Base-by-base conservation (phyloP, 2,797 vertebrate species). In the Peromyscus nudipes region DNA sequence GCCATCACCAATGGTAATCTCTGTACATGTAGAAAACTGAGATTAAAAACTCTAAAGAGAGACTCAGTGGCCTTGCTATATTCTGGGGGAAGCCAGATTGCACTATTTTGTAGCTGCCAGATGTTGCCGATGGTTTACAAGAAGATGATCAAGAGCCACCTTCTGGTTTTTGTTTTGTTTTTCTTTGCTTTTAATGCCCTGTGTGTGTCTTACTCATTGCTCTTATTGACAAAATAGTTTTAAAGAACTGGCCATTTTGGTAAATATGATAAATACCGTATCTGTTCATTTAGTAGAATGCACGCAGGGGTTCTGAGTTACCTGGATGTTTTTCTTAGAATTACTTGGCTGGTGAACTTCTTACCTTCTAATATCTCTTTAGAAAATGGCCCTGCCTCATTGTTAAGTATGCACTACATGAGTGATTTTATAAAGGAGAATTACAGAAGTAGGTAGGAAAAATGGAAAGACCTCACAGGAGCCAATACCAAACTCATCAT, bases 11-110 rank as follows among this genome's bases (percentile, higher is more conserved):
- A 93, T n/a, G 31, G 55, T n/a, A 75, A 71, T 94, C 34, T 93
- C 43, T 75, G 37, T 80, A n/a, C 90, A 73, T 89, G 43, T 79
- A 69, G 43, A 76, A 94, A n/a, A 96, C 49, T 92, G 60, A 96
- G 82, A 81, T 29, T 0, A 8, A 82, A 87, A 96, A 77, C 8
- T 69, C 60, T 82, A 21, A 94, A 60, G 62, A 40, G 77, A 92
- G 34, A 4, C 8, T 46, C 34, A 55, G 17, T 19, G 27, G 60
- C 55, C 37, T 95, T 80, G 40, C 69, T 19, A 43, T 25, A 0
- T 62, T 92, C 57, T 0, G 16, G 89, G 19, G 31, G 40, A 64
- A 85, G 46, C 49, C 4, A 81, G 57, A 29, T 57, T 55, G 6
- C 65, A 40, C 46, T 82, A n/a, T 52, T 49, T 83, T 46, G 19